These are phyloP conservation scores for Nebria ingens DNA, from an alignment of 1,140 invertebrate genomes.

Conservation along the genomic window DNA sequence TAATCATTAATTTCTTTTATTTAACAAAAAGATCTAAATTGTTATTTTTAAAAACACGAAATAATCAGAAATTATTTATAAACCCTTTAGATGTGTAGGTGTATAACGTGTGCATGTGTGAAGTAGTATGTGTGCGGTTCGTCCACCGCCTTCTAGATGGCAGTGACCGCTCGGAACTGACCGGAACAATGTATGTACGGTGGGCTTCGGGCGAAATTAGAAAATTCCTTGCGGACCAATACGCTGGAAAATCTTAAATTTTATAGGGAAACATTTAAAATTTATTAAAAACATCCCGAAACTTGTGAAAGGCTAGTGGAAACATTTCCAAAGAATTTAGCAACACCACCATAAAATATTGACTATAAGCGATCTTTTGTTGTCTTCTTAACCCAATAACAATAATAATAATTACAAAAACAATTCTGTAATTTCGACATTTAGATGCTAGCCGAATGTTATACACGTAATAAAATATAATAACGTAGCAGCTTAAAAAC, in stretches of 20 bases:
- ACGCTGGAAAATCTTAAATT: conserved; percentile 1
- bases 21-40: no score
- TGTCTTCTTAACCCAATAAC: neutral
- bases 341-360: no score
- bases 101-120: neutral
- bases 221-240: neutral
- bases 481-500: no score
- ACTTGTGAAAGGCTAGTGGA: neutral
- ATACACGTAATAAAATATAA: conserved; percentile 19
- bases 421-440: no score
- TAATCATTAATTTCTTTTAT: no score
- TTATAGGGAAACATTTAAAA: conserved; percentile 4
- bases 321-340: no score
- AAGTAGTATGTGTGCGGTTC: neutral
- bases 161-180: conserved; percentile 1
- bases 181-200: conserved; percentile 7
- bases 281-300: neutral
- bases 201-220: conserved; percentile 2
- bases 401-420: no score
- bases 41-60: no score
- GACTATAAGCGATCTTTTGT: neutral
- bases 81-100: no score
- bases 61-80: no score
- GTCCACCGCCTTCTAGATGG: neutral
- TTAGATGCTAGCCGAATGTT: neutral